These are phyloP conservation scores for Neomonachus schauinslandi DNA, from an alignment of 2,113 vertebrate genomes.

Conservation along the genomic window DNA sequence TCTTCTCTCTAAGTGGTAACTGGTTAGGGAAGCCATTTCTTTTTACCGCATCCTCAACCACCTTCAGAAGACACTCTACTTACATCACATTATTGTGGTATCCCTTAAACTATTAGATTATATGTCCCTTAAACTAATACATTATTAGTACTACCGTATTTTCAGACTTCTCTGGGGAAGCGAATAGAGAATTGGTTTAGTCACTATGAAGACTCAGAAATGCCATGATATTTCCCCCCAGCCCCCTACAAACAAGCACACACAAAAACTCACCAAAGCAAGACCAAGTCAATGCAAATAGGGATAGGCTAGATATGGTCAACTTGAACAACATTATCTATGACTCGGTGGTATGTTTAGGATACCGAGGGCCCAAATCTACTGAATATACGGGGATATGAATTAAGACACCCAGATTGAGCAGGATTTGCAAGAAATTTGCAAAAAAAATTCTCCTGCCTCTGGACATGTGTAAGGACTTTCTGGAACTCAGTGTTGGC, in stretches of 20 bases:
- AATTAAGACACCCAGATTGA: no score
- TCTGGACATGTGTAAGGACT: not conserved
- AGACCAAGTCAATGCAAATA: not conserved
- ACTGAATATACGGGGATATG: fast-evolving
- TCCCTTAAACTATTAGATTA: no score
- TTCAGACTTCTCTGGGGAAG: not conserved
- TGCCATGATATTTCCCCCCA: fast-evolving
- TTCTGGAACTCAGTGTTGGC: not conserved
- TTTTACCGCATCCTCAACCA: fast-evolving
- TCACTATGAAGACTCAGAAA: not conserved
- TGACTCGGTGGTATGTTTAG: fast-evolving
- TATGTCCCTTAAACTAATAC: no score
- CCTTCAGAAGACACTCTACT: no score
- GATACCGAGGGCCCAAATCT: not conserved
- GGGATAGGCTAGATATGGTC: fast-evolving
- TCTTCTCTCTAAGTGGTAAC: no score
- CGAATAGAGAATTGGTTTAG: not conserved
- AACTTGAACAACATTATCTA: not conserved
- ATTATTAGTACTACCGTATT: not conserved
- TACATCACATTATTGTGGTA: no score
- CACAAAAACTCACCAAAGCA: not conserved
- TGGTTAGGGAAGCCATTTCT: no score
- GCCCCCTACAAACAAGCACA: not conserved
- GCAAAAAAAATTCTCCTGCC: no score
- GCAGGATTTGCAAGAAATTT: not conserved